Evolutionary conservation across 2,113 vertebrate genomes (phyloP).

Genomic region (Silurus glanis): DNA sequence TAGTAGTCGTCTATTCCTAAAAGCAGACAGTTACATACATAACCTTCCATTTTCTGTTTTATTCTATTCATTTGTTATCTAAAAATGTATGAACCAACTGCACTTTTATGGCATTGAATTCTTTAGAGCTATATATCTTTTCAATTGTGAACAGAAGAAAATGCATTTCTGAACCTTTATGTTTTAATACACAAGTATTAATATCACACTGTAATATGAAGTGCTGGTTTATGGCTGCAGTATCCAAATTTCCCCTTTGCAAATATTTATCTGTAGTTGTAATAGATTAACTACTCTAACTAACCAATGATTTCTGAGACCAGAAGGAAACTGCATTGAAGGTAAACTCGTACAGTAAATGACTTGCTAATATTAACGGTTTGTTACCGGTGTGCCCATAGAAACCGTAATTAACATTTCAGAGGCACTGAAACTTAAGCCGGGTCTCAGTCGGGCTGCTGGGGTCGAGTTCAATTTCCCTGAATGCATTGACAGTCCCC

Average conservation of each 20-base stretch:
- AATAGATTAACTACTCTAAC: neutral
- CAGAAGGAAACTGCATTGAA: neutral
- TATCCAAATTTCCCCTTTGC: neutral
- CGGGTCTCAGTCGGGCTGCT: neutral
- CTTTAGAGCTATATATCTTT: neutral
- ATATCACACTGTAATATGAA: neutral
- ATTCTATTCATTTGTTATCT: neutral
- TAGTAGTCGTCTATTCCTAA: neutral
- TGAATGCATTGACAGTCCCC: neutral
- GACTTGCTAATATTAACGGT: neutral
- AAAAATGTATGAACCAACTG: neutral
- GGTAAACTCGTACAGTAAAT: neutral
- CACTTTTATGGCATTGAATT: neutral
- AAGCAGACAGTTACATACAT: neutral
- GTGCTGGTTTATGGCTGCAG: neutral
- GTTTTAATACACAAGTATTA: neutral
- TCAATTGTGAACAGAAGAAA: neutral
- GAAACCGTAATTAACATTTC: constrained; percentile 41
- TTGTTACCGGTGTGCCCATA: constrained; percentile 9
- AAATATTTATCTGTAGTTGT: neutral
- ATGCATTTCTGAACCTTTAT: neutral
- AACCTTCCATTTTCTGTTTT: neutral
- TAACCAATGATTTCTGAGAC: neutral
- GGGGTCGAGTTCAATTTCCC: constrained; percentile 28
- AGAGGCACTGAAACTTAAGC: constrained; percentile 15